Evolutionary conservation across 2,888 invertebrate species (phyloP).

Genomic region (Megaustenia siamemsis): DNA sequence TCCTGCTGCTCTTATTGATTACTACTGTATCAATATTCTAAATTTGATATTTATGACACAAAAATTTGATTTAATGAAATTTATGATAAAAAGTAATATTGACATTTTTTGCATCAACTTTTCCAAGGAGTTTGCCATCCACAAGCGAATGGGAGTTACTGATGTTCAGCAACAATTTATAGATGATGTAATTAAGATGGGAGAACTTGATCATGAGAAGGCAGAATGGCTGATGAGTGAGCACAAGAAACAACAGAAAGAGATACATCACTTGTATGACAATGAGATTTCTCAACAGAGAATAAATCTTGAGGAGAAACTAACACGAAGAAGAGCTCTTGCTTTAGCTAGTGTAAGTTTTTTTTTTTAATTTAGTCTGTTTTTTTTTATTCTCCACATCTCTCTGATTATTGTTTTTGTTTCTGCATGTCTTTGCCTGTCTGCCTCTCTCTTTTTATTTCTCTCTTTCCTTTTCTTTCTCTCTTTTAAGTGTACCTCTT

Average conservation of each 20-base stretch:
- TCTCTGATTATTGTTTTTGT: neutral
- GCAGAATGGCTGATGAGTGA: constrained; percentile 77
- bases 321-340: constrained; percentile 74
- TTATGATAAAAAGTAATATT: too few relatives aligned
- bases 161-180: constrained; percentile 72
- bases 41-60: too few relatives aligned
- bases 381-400: neutral
- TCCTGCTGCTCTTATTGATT: too few relatives aligned
- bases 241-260: constrained; percentile 70
- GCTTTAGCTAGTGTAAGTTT: constrained; percentile 72
- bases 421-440: neutral
- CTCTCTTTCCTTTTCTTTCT: neutral
- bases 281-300: constrained; percentile 78
- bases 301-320: constrained; percentile 77
- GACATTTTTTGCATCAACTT: neutral
- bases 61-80: too few relatives aligned
- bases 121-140: constrained; percentile 75
- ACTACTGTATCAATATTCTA: too few relatives aligned
- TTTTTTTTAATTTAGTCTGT: neutral
- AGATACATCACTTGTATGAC: constrained; percentile 74
- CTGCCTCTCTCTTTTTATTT: neutral
- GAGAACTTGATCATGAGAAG: constrained; percentile 70
- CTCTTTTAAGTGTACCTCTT: neutral
- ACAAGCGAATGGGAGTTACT: constrained; percentile 74
- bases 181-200: constrained; percentile 65